These are phyloP conservation scores for Porites rus DNA, from an alignment of 92 coral and sea anemone genomes.

Conservation along the genomic window DNA sequence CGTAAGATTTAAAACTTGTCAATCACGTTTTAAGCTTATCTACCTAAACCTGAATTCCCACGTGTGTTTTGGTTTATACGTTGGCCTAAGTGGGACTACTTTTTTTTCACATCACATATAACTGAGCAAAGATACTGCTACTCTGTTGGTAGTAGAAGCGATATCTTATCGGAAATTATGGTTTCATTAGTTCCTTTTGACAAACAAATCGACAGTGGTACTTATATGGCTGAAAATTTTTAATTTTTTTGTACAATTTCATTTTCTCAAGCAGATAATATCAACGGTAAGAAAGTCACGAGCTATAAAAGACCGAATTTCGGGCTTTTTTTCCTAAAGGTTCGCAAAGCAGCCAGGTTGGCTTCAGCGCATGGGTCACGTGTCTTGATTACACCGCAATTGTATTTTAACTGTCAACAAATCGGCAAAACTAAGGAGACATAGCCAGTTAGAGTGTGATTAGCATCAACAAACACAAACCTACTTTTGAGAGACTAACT, in stretches of 20 bases:
- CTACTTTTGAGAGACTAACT: slow-evolving; percentile 9
- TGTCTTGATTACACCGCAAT: slow-evolving; percentile 14
- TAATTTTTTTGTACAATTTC: background rate
- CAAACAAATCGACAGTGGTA: background rate
- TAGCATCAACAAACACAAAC: background rate
- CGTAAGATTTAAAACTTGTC: background rate
- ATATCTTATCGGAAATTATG: background rate
- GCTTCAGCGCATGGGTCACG: slow-evolving; percentile 32
- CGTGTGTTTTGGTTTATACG: slow-evolving; percentile 15
- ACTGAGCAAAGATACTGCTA: background rate
- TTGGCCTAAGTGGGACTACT: background rate
- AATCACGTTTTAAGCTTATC: background rate
- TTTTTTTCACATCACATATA: background rate
- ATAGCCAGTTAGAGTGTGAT: slow-evolving; percentile 7
- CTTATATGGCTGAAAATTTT: background rate
- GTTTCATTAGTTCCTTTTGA: background rate
- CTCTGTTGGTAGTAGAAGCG: background rate
- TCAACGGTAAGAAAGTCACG: background rate
- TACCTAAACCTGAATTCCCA: background rate
- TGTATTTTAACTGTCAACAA: slow-evolving; percentile 25
- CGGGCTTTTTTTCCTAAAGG: background rate
- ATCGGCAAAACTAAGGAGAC: slow-evolving; percentile 9
- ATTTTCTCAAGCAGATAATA: background rate
- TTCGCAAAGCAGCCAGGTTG: background rate
- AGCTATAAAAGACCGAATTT: too few relatives aligned